Percentiles rank a stretch among this genome's conserved stretches.
Conservation (phyloP, 2,113 vertebrate species). For the Guaruba guarouba region DNA sequence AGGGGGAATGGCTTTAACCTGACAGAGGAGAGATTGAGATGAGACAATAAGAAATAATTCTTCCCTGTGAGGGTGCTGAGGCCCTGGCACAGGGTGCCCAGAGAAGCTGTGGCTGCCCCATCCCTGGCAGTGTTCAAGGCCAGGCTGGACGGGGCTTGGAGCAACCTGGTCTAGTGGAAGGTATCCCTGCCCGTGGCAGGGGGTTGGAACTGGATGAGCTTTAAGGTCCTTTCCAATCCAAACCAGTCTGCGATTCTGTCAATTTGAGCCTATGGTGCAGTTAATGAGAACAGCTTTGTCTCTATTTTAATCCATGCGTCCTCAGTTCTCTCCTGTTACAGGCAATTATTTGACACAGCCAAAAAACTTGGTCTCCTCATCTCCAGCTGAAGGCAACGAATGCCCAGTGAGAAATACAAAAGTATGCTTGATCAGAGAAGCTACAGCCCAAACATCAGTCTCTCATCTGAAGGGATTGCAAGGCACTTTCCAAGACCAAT, state of each 20-base stretch:
- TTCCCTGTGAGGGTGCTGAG: not conserved
- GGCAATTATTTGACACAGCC: not conserved
- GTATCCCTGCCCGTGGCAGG: not conserved
- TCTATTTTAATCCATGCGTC: not conserved
- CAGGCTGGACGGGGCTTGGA: not conserved
- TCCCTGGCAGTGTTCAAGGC: not conserved
- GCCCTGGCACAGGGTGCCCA: rapidly evolving
- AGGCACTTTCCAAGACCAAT: not conserved
- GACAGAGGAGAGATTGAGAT: not conserved
- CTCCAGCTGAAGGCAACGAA: not conserved
- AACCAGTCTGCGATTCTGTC: not conserved
- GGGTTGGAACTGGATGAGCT: not conserved
- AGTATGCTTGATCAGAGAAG: not conserved
- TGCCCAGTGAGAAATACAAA: not conserved
- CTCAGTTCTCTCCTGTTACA: not conserved
- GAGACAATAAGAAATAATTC: not conserved
- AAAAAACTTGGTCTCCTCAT: not conserved
- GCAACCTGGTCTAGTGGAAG: not conserved
- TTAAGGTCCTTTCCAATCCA: not conserved
- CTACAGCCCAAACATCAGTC: not conserved
- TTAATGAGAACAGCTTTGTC: not conserved
- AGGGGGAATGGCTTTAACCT: not conserved
- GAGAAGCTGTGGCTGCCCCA: not conserved
- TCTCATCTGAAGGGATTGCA: not conserved
- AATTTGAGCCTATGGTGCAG: not conserved